Evolutionary conservation across 1,140 invertebrate genomes (phyloP).

Genomic region (Formica selysi): DNA sequence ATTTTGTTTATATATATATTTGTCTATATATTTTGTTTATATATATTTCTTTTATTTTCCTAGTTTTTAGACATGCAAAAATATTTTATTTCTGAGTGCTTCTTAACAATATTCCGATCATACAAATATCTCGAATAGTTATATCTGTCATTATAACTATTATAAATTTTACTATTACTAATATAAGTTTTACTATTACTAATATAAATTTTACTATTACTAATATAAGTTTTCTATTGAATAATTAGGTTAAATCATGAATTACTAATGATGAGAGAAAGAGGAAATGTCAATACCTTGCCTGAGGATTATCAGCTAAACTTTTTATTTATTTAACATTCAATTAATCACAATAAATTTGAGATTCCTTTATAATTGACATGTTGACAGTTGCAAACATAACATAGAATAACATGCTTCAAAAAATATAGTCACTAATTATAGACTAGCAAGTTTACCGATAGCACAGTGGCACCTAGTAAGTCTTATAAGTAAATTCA

Average conservation of each 20-base stretch:
- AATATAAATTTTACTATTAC: background rate
- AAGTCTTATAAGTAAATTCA: slow-evolving; percentile 58
- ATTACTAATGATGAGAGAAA: background rate
- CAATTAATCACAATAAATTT: slow-evolving; percentile 77
- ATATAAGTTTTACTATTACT: background rate
- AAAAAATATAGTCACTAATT: slow-evolving; percentile 77
- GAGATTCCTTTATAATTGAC: slow-evolving; percentile 76
- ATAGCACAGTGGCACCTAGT: slow-evolving; percentile 71
- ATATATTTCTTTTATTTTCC: background rate
- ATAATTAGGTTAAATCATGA: background rate
- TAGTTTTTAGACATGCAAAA: background rate
- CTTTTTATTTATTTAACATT: slow-evolving; percentile 78
- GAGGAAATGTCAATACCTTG: background rate
- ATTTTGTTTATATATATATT: background rate
- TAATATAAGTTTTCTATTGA: background rate
- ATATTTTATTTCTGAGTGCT: background rate
- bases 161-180: background rate
- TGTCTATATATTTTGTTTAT: background rate
- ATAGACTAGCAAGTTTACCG: slow-evolving; percentile 76
- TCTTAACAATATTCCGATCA: background rate
- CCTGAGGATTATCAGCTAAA: slow-evolving; percentile 58
- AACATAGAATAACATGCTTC: slow-evolving; percentile 71
- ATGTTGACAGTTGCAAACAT: slow-evolving; percentile 75
- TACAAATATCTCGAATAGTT: background rate
- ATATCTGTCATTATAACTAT: background rate